Conservation (phyloP, 2,888 invertebrate species). For the Patella caerulea region DNA sequence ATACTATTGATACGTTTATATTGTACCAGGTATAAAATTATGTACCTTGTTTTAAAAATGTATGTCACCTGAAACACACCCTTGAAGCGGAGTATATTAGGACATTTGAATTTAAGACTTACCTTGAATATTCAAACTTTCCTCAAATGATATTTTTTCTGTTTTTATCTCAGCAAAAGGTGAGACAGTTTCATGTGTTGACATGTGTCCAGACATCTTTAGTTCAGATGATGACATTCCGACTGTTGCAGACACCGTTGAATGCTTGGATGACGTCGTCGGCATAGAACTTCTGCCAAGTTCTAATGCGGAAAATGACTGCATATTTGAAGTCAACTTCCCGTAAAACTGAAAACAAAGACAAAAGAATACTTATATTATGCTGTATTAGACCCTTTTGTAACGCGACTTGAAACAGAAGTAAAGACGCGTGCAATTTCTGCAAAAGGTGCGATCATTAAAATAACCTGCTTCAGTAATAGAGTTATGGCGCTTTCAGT, state of each 20-base stretch:
- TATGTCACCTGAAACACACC: too few relatives aligned
- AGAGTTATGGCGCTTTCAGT: background rate
- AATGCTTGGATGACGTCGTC: background rate
- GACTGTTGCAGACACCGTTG: background rate
- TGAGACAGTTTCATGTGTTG: background rate
- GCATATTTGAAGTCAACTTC: constrained; percentile 6
- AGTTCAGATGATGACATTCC: background rate
- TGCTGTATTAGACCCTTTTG: too few relatives aligned
- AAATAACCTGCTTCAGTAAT: background rate
- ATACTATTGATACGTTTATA: too few relatives aligned
- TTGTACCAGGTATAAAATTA: too few relatives aligned
- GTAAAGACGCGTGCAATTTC: too few relatives aligned
- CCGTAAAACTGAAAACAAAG: background rate
- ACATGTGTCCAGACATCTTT: background rate
- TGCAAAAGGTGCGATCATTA: background rate
- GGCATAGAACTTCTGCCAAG: constrained; percentile 4
- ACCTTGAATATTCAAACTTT: constrained; percentile 5
- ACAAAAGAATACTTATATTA: background rate
- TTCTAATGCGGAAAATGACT: background rate
- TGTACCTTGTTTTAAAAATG: too few relatives aligned
- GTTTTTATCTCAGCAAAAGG: constrained; percentile 6
- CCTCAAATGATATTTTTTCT: constrained; percentile 6
- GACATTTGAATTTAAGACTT: background rate
- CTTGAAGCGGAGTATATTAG: too few relatives aligned
- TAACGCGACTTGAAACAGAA: too few relatives aligned